Evolutionary conservation across 2,113 vertebrate species (phyloP).

Genomic region (Chamaetylas fuelleborni): DNA sequence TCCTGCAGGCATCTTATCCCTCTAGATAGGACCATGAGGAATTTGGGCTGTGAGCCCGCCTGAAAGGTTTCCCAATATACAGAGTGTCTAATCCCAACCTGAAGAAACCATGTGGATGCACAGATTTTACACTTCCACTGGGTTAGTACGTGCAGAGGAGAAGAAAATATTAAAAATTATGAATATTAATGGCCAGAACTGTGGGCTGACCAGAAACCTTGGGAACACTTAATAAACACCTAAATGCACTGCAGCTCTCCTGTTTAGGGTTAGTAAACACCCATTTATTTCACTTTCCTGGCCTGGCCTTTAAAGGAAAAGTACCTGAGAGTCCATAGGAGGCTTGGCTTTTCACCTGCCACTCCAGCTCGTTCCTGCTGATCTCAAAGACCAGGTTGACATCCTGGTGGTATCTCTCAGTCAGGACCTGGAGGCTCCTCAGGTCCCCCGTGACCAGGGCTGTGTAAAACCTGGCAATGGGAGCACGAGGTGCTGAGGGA

Average conservation of each 20-base stretch:
- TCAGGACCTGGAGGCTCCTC: conserved; percentile 38
- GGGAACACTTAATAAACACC: fast-evolving
- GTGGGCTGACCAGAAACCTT: neutral
- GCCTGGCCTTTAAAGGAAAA: neutral
- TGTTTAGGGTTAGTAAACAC: neutral
- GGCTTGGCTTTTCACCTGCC: conserved; percentile 65
- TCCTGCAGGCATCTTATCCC: neutral
- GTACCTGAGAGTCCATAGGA: conserved; percentile 78
- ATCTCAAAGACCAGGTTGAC: conserved; percentile 71
- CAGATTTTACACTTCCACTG: neutral
- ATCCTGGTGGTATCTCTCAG: conserved; percentile 59
- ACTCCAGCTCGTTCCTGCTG: conserved; percentile 68
- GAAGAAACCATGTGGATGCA: fast-evolving
- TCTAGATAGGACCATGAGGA: fast-evolving
- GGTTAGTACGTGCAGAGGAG: neutral
- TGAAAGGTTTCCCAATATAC: neutral
- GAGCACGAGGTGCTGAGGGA: neutral
- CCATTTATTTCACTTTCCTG: neutral
- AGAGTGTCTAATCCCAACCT: neutral
- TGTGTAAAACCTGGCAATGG: conserved; percentile 6
- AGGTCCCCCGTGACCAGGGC: conserved; percentile 69
- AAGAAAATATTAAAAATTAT: neutral
- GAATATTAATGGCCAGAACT: neutral
- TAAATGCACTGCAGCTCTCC: neutral
- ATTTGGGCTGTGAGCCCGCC: neutral